Evolutionary conservation across 1,140 invertebrate genomes (phyloP), one percentile per base, ranked within the genome.

Genomic region (Lepidurus arcticus): DNA sequence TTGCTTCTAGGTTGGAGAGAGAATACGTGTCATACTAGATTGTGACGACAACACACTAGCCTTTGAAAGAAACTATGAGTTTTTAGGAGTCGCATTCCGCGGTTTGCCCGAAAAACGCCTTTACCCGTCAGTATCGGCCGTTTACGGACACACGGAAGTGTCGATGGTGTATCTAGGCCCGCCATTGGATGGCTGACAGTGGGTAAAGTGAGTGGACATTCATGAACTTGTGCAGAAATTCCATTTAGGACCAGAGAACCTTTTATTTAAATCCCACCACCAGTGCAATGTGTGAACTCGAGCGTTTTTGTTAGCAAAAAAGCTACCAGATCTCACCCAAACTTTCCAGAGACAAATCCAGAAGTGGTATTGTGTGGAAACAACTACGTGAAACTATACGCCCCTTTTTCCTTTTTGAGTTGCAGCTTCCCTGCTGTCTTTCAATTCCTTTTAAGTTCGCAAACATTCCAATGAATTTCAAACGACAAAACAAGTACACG

Each of bases 121-220:
- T 76, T 99, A 95, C 86, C 97, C 97, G 78, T 94, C 96, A 79
- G 94, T 98, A 79, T 98, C 96, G 78, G 97, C 96, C 76, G 97
- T 99, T 44, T 99, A 98, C 89, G 97, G 97, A 80, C 98, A 99
- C 85, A 98, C 97, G 44, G 97, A 99, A 90, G 96, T 99, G n/a
- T 98, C 97, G 42, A 98, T 99, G 96, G 94, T 98, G n/a, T 99
- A 99, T 86, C 87, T 98, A 81, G 97, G 97, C 79, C 91, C 92
- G 74, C 96, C 96, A 24, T 85, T 97, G 82, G 96, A 98, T 90
- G 97, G 96, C 84, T 97, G 91, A 83, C 78, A 42, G 6, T 44
- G 65, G 53, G 53, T 21, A 34, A 34, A 34, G 34, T 65, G 53
- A 65, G 16, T 16, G 53, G 6, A n/a, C 53, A 9, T 65, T 65